Evolutionary conservation across 2,888 invertebrate genomes (phyloP).

Genomic region (Alviniconcha strummeri): DNA sequence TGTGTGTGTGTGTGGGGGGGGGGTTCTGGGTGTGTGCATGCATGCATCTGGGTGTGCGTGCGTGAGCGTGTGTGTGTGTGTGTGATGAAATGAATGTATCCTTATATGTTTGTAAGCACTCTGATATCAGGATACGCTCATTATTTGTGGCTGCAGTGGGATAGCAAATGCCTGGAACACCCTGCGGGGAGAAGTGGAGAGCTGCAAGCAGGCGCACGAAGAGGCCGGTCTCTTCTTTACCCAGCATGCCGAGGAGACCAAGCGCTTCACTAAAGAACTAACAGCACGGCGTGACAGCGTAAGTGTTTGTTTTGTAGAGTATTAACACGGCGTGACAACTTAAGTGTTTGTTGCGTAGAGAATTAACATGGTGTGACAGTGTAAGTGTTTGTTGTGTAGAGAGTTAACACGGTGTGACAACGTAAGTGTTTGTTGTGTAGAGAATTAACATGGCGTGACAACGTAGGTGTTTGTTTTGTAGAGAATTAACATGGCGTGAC

Average conservation of each 20-base stretch:
- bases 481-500: too few relatives aligned
- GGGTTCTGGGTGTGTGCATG: too few relatives aligned
- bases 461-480: not conserved
- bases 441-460: not conserved
- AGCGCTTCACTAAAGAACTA: slow-evolving; percentile 12
- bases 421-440: not conserved
- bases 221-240: slow-evolving; percentile 22
- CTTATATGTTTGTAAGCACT: too few relatives aligned
- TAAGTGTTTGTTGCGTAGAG: not conserved
- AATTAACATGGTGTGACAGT: too few relatives aligned
- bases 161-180: slow-evolving; percentile 8
- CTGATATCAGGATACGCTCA: too few relatives aligned
- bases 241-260: slow-evolving; percentile 30
- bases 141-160: not conserved
- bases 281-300: slow-evolving; percentile 1
- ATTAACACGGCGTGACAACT: not conserved
- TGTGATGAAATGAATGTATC: too few relatives aligned
- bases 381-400: too few relatives aligned
- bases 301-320: not conserved
- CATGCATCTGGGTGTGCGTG: too few relatives aligned
- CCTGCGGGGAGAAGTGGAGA: slow-evolving; percentile 14
- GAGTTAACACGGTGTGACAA: not conserved
- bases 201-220: slow-evolving; percentile 8
- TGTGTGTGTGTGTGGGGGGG: too few relatives aligned
- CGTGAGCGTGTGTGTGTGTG: too few relatives aligned